Evolutionary conservation across 2,797 vertebrate species (phyloP), one percentile per base, ranked within the genome.

Genomic region (Coendou prehensilis): DNA sequence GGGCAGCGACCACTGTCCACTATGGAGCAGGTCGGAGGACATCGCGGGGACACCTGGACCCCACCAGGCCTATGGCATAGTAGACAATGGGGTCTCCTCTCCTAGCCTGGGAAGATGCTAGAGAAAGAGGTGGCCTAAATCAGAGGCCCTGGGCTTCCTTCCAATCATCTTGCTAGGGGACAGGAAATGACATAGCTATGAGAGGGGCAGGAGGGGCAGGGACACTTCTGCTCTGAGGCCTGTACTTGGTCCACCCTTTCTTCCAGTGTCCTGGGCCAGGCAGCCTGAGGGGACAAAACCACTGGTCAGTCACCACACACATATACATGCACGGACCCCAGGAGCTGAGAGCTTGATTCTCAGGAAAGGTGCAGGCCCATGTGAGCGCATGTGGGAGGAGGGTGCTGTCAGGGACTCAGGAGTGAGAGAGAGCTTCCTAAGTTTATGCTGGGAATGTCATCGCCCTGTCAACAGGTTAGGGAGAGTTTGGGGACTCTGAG

Each of bases 41-140:
- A 0, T n/a, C 0, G 1, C 7, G 1, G 0, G 13, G 37, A 23
- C 30, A 30, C 83, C 78, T n/a, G 61, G 69, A 11, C 15, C 20
- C 50, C 57, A 45, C 94, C 33, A 5, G 84, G 28, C 76, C 33
- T 0, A 47, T 11, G 9, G 23, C 54, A 9, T 30, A 47, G 67
- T 47, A 69, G 52, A 59, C 54, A 63, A 71, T 11, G 20, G 41
- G 11, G 17, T 20, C 78, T 22, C 18, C n/a, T 82, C 33, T 57
- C 64, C 67, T 37, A 67, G 69, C 75, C 54, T 10, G 1, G 75
- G 54, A 11, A 59, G 15, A 18, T 26, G 4, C 2, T 22, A 14
- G 41, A 76, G 64, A 78, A 14, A 15, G 5, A 59, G 41, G 22
- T 63, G 61, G 61, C 1, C 2, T 47, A 69, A 86, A 3, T 7